These are phyloP conservation scores for Portunus trituberculatus DNA, from an alignment of 1,140 invertebrate genomes.

Conservation along the genomic window DNA sequence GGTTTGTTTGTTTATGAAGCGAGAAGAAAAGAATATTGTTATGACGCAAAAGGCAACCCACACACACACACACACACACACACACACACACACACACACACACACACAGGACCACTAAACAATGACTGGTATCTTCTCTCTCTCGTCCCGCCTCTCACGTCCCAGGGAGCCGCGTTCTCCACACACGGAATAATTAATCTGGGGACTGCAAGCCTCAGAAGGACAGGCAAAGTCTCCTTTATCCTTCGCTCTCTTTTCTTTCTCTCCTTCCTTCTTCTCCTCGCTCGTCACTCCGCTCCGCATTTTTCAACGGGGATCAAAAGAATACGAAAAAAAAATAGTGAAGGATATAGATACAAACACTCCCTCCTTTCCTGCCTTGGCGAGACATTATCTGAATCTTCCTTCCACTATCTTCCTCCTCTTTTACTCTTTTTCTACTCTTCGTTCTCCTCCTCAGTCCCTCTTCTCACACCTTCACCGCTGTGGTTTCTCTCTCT, in stretches of 20 bases:
- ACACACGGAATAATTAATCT: conserved; percentile 23
- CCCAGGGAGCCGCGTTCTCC: not conserved
- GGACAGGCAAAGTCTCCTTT: conserved; percentile 18
- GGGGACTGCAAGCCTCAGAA: not conserved
- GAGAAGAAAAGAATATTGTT: too few relatives aligned
- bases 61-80: too few relatives aligned
- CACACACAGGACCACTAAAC: not conserved
- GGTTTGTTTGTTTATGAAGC: not conserved
- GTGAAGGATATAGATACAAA: not conserved
- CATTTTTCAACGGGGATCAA: not conserved
- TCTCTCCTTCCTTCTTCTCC: too few relatives aligned
- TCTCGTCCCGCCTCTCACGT: not conserved
- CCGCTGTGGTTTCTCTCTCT: too few relatives aligned
- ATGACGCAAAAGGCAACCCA: too few relatives aligned
- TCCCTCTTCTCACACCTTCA: too few relatives aligned
- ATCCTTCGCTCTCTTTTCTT: not conserved
- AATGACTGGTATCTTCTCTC: conserved; percentile 1
- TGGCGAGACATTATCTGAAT: not conserved
- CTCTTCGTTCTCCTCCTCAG: too few relatives aligned
- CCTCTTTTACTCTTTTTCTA: too few relatives aligned
- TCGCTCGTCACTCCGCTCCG: not conserved
- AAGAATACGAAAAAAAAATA: not conserved
- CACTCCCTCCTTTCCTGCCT: not conserved
- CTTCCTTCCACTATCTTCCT: not conserved
- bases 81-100: too few relatives aligned